phyloP scores from a whole-genome alignment of 2,797 vertebrate genomes.

The Esox lucius region DNA sequence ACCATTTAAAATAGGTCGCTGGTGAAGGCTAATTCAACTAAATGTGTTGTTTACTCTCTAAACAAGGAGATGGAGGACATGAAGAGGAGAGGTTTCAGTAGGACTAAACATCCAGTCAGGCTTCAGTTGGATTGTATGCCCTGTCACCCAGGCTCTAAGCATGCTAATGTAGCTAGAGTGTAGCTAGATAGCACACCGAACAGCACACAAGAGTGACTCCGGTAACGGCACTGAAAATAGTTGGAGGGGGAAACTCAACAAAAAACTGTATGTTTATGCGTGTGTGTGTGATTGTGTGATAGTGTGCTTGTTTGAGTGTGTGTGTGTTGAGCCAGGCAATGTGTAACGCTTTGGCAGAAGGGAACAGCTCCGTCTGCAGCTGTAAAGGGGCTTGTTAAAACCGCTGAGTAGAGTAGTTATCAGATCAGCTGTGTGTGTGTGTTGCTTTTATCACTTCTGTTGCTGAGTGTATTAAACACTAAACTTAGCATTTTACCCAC shows the following conservation, averaged over 20 bases:
- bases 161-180: neutral
- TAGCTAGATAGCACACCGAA: neutral
- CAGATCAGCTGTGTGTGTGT: constrained; percentile 12
- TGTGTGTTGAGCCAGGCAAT: constrained; percentile 21
- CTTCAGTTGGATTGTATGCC: constrained; percentile 5
- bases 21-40: constrained; percentile 10
- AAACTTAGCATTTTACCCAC: constrained; percentile 41
- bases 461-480: constrained; percentile 33
- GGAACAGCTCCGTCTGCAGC: constrained; percentile 32
- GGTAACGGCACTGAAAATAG: neutral
- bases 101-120: constrained; percentile 5
- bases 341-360: constrained; percentile 26
- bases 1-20: constrained; percentile 29
- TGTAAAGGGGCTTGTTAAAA: constrained; percentile 35
- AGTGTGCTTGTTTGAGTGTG: no score
- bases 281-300: neutral
- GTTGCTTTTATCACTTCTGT: constrained; percentile 26
- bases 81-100: constrained; percentile 22
- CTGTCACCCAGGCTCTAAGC: no score
- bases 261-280: no score
- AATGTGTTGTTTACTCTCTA: constrained; percentile 40
- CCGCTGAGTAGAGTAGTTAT: constrained; percentile 48
- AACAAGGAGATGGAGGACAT: constrained; percentile 30
- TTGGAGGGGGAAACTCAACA: no score
- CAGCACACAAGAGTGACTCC: neutral